Conservation (phyloP, 1,140 invertebrate genomes). For the Colletes latitarsis region DNA sequence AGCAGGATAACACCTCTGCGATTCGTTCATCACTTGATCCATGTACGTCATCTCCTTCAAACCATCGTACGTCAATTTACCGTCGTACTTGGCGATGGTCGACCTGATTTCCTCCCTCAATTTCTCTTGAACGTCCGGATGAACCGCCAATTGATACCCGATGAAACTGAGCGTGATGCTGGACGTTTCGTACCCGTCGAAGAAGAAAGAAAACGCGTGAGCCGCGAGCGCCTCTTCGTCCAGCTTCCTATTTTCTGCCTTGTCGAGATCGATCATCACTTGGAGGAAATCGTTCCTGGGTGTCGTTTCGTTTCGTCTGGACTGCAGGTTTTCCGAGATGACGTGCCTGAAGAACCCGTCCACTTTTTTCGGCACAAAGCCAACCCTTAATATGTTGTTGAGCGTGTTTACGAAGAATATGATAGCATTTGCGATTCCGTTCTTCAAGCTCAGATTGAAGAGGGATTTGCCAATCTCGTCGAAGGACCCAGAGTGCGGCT, state of each 20-base stretch:
- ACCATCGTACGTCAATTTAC: constrained; percentile 50
- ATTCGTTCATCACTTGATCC: constrained; percentile 61
- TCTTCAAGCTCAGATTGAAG: constrained; percentile 31
- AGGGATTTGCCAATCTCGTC: constrained; percentile 55
- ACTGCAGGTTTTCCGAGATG: constrained; percentile 32
- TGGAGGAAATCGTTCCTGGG: constrained; percentile 66
- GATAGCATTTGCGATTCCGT: not conserved
- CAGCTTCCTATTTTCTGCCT: constrained; percentile 47
- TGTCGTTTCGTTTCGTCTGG: constrained; percentile 9
- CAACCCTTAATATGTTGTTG: not conserved
- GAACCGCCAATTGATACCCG: constrained; percentile 24
- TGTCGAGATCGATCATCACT: constrained; percentile 48
- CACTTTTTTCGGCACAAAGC: constrained; percentile 20
- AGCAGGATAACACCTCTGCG: constrained; percentile 50
- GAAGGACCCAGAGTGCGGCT: constrained; percentile 27
- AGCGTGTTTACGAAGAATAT: constrained; percentile 1
- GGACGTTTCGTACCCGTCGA: constrained; percentile 58
- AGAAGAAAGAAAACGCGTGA: constrained; percentile 55
- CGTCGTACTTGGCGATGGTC: constrained; percentile 39
- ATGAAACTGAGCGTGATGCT: constrained; percentile 33
- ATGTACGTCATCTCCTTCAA: constrained; percentile 64
- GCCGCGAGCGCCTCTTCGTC: constrained; percentile 5
- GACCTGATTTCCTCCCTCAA: constrained; percentile 47
- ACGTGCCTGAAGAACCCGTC: constrained; percentile 53
- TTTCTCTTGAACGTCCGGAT: constrained; percentile 55